Percentiles rank a stretch among this genome's conserved stretches.
Conservation (phyloP, 2,888 invertebrate species). For the Archips xylosteana region DNA sequence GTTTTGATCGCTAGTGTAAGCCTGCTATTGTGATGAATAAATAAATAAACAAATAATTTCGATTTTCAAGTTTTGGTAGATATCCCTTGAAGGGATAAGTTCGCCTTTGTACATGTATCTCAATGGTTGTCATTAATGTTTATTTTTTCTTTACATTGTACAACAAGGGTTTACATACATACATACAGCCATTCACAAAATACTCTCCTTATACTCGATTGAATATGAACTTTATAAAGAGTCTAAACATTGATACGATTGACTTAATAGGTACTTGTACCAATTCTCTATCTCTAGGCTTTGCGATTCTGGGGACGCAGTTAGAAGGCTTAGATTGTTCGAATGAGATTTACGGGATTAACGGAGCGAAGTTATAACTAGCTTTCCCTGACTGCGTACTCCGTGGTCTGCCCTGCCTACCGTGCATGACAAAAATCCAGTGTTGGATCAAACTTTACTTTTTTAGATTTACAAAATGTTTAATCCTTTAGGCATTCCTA, state of each 20-base stretch:
- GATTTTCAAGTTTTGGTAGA: no score
- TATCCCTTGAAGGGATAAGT: no score
- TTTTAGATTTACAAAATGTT: background rate
- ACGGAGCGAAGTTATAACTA: constrained; percentile 12
- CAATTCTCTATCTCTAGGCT: background rate
- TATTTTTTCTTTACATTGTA: no score
- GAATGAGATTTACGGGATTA: constrained; percentile 18
- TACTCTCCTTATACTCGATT: background rate
- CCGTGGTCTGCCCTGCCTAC: background rate
- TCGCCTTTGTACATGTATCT: no score
- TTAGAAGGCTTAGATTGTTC: constrained; percentile 11
- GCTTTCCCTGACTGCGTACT: background rate
- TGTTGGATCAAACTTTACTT: background rate
- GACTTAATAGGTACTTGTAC: background rate
- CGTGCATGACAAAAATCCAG: background rate
- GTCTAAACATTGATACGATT: background rate
- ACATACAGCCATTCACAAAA: background rate
- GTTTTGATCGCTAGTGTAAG: no score
- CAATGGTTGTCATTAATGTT: no score
- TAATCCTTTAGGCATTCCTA: no score
- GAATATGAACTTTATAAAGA: background rate
- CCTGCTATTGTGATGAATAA: no score
- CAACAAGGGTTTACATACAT: no score
- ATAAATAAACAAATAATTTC: no score
- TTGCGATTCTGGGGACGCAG: constrained; percentile 2